Evolutionary conservation across 1,140 invertebrate genomes (phyloP), one percentile per base, ranked within the genome.

Genomic region (Listronotus oregonensis): DNA sequence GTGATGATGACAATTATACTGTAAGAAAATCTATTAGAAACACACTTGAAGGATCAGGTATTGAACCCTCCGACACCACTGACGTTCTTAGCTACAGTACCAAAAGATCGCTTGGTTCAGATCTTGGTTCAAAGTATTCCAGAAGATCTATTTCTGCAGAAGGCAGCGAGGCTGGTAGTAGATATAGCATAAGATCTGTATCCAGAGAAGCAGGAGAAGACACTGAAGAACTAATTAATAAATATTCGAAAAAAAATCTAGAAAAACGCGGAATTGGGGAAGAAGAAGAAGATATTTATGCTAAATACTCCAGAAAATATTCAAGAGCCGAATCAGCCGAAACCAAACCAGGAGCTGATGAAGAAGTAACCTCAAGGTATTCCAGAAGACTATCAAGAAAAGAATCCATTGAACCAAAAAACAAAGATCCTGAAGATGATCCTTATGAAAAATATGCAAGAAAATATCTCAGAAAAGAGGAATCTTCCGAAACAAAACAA

Each of bases 331-430:
- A 68, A 18, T 72, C 71, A 2, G 49, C 55, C 14, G 59, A 69
- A 27, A 49, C 32, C 14, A 78, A 79, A 57, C 81, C 81, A 74
- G 79, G 77, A 65, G 75, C 75, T 66, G 79, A 81, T 60, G 79
- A 81, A 77, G 82, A 86, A 50, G 86, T 86, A 83, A 84, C 84
- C 57, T 81, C 78, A 47, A 78, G 83, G 72, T 86, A 83, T 72
- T 81, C 79, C 50, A 84, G 79, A 75, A 79, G 84, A 67, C 83
- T 85, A 61, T 65, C 71, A 73, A 15, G 71, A 74, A 14, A 75
- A 77, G 51, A 77, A 59, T 76, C 78, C 69, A 78, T 77, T 17
- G 63, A 66, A 49, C 49, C 60, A 7, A 67, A 65, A 63, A 67
- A 66, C 40, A 67, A 65, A 63, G 65, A 66, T 44, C 70, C 63